Evolutionary conservation across 1,140 invertebrate genomes (phyloP), one percentile per base, ranked within the genome.

Genomic region (Drosophila trapezifrons): DNA sequence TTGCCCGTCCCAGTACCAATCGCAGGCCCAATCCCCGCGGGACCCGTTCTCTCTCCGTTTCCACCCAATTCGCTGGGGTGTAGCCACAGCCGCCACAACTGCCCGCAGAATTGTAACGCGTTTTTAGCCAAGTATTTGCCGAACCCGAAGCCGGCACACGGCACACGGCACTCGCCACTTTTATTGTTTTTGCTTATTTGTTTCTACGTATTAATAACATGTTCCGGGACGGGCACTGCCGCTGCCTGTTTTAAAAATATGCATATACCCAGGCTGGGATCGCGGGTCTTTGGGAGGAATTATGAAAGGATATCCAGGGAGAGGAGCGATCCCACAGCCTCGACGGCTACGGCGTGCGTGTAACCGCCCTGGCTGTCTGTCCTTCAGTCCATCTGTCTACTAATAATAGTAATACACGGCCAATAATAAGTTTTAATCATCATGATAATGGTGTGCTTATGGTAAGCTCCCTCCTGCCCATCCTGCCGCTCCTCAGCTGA

Each of bases 351-450:
- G 58, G 62, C 62, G 65, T 66, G 75, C 70, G 80, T 86, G 82
- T 59, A 59, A 42, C 60, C 60, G 60, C 60, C 60, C 55, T 63
- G 60, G 15, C 59, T 56, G 58, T 37, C 59, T 76, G 76, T 69
- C 80, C 76, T 56, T 58, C 76, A 76, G 80, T 80, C 80, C 40
- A 52, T 38, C 75, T 35, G 54, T 37, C 71, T 59, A 83, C 79
- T 87, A 87, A 87, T 87, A 87, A 87, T 87, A 87, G 79, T 87
- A 87, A 87, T 87, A 80, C 84, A 51, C 84, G 51, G 67, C 66
- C 83, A 87, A 87, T 87, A 87, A 87, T 87, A 87, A 89, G 83
- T 87, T 87, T 87, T 87, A 87, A 87, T 87, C 83, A 89, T 89
- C 83, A 87, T 80, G 83, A 87, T 87, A 87, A 87, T 87, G 83